Percentiles rank a stretch among this genome's conserved stretches.
Evolutionary conservation across 2,113 vertebrate species (phyloP).

Genomic region (Cyprinodon variegatus): DNA sequence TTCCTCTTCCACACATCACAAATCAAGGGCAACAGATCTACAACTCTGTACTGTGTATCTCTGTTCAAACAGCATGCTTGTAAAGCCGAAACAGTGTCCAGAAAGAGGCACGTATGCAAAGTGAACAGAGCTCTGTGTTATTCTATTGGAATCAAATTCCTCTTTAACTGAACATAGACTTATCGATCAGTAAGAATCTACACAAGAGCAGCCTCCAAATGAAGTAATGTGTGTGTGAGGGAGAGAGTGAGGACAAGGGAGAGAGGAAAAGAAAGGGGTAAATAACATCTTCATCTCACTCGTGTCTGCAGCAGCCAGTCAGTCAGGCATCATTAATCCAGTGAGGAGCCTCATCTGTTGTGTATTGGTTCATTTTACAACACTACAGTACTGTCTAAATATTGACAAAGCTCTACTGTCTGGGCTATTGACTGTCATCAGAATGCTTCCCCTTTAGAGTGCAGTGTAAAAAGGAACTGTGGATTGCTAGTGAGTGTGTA

Average conservation of each 20-base stretch:
- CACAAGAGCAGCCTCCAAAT: constrained; percentile 70
- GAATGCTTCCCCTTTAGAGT: constrained; percentile 60
- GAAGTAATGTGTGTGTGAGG: constrained; percentile 34
- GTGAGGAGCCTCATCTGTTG: constrained; percentile 69
- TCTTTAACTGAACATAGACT: constrained; percentile 78
- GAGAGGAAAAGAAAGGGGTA: constrained; percentile 49
- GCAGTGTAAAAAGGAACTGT: constrained; percentile 41
- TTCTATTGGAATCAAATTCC: constrained; percentile 78
- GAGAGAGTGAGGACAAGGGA: constrained; percentile 12
- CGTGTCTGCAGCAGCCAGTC: constrained; percentile 62
- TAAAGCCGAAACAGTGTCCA: constrained; percentile 47
- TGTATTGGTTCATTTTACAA: constrained; percentile 78
- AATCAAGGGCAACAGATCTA: constrained; percentile 26
- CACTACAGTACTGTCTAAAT: constrained; percentile 73
- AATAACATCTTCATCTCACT: constrained; percentile 73
- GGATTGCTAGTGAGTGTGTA: constrained; percentile 25
- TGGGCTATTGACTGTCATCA: constrained; percentile 76
- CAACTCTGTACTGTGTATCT: constrained; percentile 20
- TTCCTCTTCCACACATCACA: constrained; percentile 6
- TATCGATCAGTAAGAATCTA: constrained; percentile 68
- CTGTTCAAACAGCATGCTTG: constrained; percentile 31
- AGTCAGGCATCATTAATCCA: constrained; percentile 78
- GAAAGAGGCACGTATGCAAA: constrained; percentile 52
- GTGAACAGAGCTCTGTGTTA: constrained; percentile 69
- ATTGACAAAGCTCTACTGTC: constrained; percentile 77